Base-by-base conservation (phyloP, 2,888 invertebrate species). In the Lepidocyrtoides sp. region DNA sequence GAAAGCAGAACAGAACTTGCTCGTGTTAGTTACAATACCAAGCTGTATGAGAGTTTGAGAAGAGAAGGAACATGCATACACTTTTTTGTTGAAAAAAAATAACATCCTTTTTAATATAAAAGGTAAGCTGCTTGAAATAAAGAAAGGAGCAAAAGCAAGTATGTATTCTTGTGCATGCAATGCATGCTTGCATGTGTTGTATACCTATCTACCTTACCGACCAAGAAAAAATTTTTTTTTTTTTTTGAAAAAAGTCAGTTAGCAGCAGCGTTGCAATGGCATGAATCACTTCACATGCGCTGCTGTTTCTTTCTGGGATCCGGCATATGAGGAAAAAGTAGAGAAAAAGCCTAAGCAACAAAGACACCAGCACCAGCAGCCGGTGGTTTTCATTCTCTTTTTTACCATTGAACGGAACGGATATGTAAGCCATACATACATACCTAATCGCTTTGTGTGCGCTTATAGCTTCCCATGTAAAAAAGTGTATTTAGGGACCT, bases 351-450 rank as follows among this genome's bases (percentile, higher is more conserved):
- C 7, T 63, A 29, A 26, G 14, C 63, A 63, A 26, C 60, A 60
- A 29, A 10, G 10, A 48, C 57, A 72, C 32, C 8, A 36, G 82
- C 41, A 5, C 26, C 20, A 79, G 88, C 81, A 88, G 88, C 88
- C 88, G 88, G 88, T 88, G 88, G 88, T 88, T 88, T 87, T 57
- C 44, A 7, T 23, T 41, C 79, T 88, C 79, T 75, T 60, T 12
- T 23, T 41, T 14, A 36, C n/a, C 75, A 48, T 75, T 75, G 32
- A n/a, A 26, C 20, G 41, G 41, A 72, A 10, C 75, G 75, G 75
- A n/a, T 75, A 14, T 4, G 10, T 48, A 5, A 48, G 48, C n/a
- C 48, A 10, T 48, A 2, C n/a, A n/a, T 8, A n/a, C n/a, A n/a
- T 2, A 48, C 48, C 4, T 48, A 14, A 48, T 10, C 10, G n/a